Percentiles rank a stretch among this genome's conserved stretches.
These are phyloP conservation scores for Aphaenogaster rudis DNA, from an alignment of 1,140 invertebrate species.

Conservation along the genomic window DNA sequence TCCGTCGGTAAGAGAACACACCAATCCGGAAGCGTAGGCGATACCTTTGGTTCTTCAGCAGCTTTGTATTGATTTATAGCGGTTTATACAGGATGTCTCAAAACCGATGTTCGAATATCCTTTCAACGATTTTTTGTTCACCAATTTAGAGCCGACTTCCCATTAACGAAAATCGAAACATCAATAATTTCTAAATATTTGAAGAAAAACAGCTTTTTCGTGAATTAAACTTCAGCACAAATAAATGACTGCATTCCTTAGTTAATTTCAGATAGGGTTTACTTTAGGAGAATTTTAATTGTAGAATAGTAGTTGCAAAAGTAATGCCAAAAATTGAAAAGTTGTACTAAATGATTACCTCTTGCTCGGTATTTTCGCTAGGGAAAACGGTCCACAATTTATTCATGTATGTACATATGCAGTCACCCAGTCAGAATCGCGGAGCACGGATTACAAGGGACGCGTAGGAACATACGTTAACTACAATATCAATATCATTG, in stretches of 20 bases:
- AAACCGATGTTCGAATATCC: not conserved
- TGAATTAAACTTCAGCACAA: not conserved
- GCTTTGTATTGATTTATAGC: slow-evolving; percentile 28
- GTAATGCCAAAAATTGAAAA: not conserved
- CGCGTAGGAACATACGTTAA: slow-evolving; percentile 25
- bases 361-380: not conserved
- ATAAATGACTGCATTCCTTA: not conserved
- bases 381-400: not conserved
- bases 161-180: not conserved
- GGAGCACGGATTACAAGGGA: slow-evolving; percentile 27
- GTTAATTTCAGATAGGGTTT: not conserved
- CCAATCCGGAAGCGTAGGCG: slow-evolving; percentile 25
- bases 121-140: not conserved
- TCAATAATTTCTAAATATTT: not conserved
- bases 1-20: not conserved
- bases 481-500: slow-evolving; percentile 30
- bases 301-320: not conserved
- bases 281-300: not conserved
- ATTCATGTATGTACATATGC: slow-evolving; percentile 18
- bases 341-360: not conserved
- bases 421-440: not conserved
- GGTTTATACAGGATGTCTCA: not conserved
- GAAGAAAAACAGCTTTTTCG: not conserved
- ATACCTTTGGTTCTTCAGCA: not conserved
- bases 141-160: not conserved